A percentile compares a stretch with the other conserved stretches of the same genome.
Evolutionary conservation across 2,113 vertebrate genomes (phyloP).

Genomic region (Ondatra zibethicus): DNA sequence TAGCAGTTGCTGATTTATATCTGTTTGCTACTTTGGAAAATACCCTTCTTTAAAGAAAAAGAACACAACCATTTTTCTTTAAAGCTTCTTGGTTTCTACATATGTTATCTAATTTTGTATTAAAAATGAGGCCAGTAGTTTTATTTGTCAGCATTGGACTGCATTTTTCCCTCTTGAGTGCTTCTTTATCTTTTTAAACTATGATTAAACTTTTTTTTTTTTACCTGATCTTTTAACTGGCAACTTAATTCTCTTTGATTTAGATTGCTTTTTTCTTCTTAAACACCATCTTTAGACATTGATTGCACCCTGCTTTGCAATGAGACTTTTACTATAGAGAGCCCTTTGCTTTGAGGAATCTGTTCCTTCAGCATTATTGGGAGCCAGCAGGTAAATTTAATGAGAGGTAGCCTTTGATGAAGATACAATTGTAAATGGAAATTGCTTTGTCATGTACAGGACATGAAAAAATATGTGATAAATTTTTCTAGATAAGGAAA

Average conservation of each 20-base stretch:
- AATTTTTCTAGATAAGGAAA: constrained; percentile 27
- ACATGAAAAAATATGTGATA: neutral
- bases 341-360: constrained; percentile 12
- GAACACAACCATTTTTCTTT: neutral
- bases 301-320: neutral
- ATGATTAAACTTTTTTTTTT: neutral
- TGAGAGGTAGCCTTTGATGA: neutral
- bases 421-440: neutral
- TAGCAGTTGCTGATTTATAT: neutral
- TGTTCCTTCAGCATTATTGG: neutral
- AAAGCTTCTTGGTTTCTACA: neutral
- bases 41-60: neutral
- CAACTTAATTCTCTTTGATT: constrained; percentile 44
- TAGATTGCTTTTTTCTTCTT: neutral
- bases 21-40: neutral
- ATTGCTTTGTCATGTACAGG: neutral
- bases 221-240: neutral
- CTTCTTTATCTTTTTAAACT: neutral
- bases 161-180: neutral
- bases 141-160: neutral
- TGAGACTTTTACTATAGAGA: neutral
- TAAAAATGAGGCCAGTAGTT: neutral
- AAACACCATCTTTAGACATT: neutral
- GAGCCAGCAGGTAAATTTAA: neutral
- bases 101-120: constrained; percentile 23